A percentile compares a stretch with the other conserved stretches of the same genome.
phyloP scores from a whole-genome alignment of 2,888 invertebrate species.

The Drosophila trichaetosa region DNA sequence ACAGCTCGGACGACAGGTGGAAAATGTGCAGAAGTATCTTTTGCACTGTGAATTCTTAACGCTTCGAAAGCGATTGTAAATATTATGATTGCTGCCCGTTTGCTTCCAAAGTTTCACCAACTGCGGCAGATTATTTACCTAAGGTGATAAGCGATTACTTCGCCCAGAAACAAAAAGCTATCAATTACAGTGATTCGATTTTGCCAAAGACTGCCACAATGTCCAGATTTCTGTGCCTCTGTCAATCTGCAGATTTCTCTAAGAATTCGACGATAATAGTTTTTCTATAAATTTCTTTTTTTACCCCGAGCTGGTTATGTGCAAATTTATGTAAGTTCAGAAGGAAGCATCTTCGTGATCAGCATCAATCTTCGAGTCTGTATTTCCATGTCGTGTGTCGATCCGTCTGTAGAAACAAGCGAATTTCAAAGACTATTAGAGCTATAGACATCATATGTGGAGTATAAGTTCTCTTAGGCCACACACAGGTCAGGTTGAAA shows the following conservation, averaged over 20 bases:
- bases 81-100: conserved; percentile 38
- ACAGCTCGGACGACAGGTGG: conserved; percentile 27
- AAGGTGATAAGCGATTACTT: conserved; percentile 1
- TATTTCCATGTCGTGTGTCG: not conserved
- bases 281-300: not conserved
- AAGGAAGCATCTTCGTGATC: not conserved
- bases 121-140: not conserved
- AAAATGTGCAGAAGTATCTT: conserved; percentile 16
- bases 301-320: not conserved
- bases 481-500: not conserved
- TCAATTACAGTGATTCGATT: not conserved
- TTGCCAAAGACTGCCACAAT: not conserved
- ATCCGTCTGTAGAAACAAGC: not conserved
- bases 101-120: not conserved
- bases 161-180: not conserved
- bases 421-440: too few relatives aligned
- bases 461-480: not conserved
- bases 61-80: conserved; percentile 50
- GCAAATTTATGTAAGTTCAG: not conserved
- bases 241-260: not conserved
- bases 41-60: conserved; percentile 44
- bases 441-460: not conserved
- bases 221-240: not conserved
- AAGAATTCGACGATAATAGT: not conserved
- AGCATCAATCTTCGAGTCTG: not conserved